A percentile compares a stretch with the other conserved stretches of the same genome.
phyloP scores from a whole-genome alignment of 2,888 invertebrate genomes.

The Hypolimnas misippus region DNA sequence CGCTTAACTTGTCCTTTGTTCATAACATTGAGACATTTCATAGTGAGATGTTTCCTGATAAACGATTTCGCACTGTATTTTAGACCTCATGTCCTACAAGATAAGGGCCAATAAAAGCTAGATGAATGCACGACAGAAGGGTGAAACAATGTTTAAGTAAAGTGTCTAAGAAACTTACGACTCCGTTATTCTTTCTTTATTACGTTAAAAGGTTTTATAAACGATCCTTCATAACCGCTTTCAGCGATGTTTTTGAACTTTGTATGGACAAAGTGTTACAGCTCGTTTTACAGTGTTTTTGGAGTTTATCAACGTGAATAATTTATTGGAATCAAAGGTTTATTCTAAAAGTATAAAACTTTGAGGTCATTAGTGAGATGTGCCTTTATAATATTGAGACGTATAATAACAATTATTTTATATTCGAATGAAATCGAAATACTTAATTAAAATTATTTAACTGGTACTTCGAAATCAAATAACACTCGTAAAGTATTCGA shows the following conservation, averaged over 20 bases:
- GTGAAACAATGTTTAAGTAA: slow-evolving; percentile 11
- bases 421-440: too few species aligned
- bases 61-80: not conserved
- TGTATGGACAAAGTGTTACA: slow-evolving; percentile 17
- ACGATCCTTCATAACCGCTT: slow-evolving; percentile 20
- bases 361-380: too few species aligned
- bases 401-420: too few species aligned
- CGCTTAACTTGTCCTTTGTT: slow-evolving; percentile 8
- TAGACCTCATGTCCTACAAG: not conserved
- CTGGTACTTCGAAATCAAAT: too few species aligned
- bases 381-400: too few species aligned
- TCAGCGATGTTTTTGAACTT: slow-evolving; percentile 20
- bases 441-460: too few species aligned
- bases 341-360: too few species aligned
- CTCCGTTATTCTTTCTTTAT: slow-evolving; percentile 18
- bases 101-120: not conserved
- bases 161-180: slow-evolving; percentile 5
- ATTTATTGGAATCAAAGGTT: slow-evolving; percentile 3
- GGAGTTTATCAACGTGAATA: not conserved
- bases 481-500: too few species aligned
- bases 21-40: slow-evolving; percentile 6
- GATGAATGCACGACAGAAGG: slow-evolving; percentile 1
- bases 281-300: not conserved
- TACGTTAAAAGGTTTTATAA: slow-evolving; percentile 26
- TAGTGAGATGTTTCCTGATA: not conserved